These are phyloP conservation scores for Tiliqua scincoides DNA, from an alignment of 2,113 vertebrate species.

Conservation along the genomic window DNA sequence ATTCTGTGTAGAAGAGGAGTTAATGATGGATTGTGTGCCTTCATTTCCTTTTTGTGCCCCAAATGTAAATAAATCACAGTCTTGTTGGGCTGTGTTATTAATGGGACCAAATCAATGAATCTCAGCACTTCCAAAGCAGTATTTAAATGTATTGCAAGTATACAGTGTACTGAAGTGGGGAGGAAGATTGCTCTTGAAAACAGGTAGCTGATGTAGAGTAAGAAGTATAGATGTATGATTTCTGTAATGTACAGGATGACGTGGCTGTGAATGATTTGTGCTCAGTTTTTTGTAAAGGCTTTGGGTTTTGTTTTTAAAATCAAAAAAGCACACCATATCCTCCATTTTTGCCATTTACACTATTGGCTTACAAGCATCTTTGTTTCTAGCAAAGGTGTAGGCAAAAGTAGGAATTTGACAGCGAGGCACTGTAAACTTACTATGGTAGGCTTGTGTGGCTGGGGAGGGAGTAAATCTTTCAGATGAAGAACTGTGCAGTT, in stretches of 20 bases:
- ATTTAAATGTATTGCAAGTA: slow-evolving; percentile 4
- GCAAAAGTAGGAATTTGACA: slow-evolving; percentile 52
- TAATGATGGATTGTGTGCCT: slow-evolving; percentile 21
- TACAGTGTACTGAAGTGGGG: neutral
- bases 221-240: slow-evolving; percentile 5
- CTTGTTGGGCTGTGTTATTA: neutral
- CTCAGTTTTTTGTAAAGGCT: slow-evolving; percentile 7
- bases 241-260: slow-evolving; percentile 7
- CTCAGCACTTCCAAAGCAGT: slow-evolving; percentile 34
- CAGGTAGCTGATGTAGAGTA: slow-evolving; percentile 3
- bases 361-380: slow-evolving; percentile 29
- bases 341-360: slow-evolving; percentile 52
- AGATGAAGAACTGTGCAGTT: slow-evolving; percentile 43
- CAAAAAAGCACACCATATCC: neutral
- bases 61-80: neutral
- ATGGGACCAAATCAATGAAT: slow-evolving; percentile 12
- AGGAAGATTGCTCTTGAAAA: neutral
- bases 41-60: neutral
- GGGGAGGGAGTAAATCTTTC: slow-evolving; percentile 38
- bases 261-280: slow-evolving; percentile 9
- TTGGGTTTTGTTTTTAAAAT: neutral
- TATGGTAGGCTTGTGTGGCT: slow-evolving; percentile 18
- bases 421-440: slow-evolving; percentile 44
- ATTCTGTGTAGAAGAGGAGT: slow-evolving; percentile 1
- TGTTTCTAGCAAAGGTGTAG: slow-evolving; percentile 43